Base-by-base conservation (phyloP, 2,797 vertebrate species). In the Smutsia temminckii region DNA sequence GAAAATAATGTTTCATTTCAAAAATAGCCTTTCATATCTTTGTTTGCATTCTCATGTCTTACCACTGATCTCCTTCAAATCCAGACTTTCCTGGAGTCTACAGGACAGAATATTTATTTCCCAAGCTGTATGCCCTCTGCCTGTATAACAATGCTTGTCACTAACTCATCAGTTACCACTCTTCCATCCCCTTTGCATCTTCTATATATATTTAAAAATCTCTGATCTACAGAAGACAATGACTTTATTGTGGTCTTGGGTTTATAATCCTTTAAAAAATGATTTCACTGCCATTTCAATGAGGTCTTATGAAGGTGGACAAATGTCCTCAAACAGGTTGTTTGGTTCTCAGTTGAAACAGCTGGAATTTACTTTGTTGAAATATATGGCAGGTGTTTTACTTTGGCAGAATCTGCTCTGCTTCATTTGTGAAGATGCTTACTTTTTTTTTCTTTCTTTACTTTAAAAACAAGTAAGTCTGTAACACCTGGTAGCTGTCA, bases 401-500 rank as follows among this genome's bases (percentile, higher is more conserved):
- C 78, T 25, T 42, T 91, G 40, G 51, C 42, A 87, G 63, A 96
- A 91, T 79, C 84, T 95, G 68, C 96, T 94, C 66, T 94, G 93
- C 95, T 93, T 96, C 94, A 93, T 86, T 87, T 93, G 71, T 32
- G 34, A 85, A 78, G 55, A 40, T 37, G 25, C 49, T 92, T 72
- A 72, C 4, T 40, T 20, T 12, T 63, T 68, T 92, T 63, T 29
- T 55, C 12, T 20, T 23, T 1, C 2, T 74, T 87, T 89, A 11
- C 32, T 69, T 94, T 72, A 64, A 78, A 92, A 95, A 83, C 68
- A 85, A 92, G 55, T 57, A 94, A 89, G 78, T 13, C 34, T 64
- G 6, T 40, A 94, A 95, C 87, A 97, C 87, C 92, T 96, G 96
- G 84, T 55, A 87, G 80, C 86, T 97, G 89, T 95, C 93, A 93